These are phyloP conservation scores for Samia ricini DNA, from an alignment of 1,140 invertebrate genomes.

Conservation along the genomic window DNA sequence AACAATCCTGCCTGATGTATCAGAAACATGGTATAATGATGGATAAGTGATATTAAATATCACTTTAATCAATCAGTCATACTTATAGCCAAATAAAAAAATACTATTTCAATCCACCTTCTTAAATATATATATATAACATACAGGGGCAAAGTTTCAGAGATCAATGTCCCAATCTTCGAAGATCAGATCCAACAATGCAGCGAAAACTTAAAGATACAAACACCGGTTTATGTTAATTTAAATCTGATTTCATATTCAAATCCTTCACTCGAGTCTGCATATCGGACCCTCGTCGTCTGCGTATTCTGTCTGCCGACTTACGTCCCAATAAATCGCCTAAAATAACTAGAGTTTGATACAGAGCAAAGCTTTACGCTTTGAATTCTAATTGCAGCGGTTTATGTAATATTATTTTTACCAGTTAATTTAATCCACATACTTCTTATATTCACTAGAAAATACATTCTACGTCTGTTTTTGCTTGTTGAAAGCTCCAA, in stretches of 20 bases:
- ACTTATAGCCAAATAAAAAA: too few species aligned
- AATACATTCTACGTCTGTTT: too few species aligned
- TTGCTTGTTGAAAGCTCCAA: too few species aligned
- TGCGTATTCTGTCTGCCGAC: constrained; percentile 3
- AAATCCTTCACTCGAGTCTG: constrained; percentile 27
- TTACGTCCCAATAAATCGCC: constrained; percentile 3
- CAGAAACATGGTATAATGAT: too few species aligned
- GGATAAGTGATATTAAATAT: too few species aligned
- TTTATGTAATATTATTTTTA: not conserved
- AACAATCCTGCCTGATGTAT: too few species aligned
- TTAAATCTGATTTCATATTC: constrained; percentile 23
- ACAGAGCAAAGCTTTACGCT: not conserved
- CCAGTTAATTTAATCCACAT: too few species aligned
- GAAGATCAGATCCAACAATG: not conserved
- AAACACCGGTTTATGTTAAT: constrained; percentile 31
- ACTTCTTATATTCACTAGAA: too few species aligned
- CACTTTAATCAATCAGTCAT: too few species aligned
- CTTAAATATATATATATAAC: not conserved
- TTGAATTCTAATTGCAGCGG: not conserved
- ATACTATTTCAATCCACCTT: too few species aligned
- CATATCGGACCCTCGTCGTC: not conserved
- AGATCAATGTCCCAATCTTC: not conserved
- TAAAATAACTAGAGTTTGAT: not conserved
- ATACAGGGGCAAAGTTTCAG: not conserved
- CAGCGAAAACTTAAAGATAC: constrained; percentile 22